Conservation (phyloP, 2,888 invertebrate species). For the Drosophila meridionalis region DNA sequence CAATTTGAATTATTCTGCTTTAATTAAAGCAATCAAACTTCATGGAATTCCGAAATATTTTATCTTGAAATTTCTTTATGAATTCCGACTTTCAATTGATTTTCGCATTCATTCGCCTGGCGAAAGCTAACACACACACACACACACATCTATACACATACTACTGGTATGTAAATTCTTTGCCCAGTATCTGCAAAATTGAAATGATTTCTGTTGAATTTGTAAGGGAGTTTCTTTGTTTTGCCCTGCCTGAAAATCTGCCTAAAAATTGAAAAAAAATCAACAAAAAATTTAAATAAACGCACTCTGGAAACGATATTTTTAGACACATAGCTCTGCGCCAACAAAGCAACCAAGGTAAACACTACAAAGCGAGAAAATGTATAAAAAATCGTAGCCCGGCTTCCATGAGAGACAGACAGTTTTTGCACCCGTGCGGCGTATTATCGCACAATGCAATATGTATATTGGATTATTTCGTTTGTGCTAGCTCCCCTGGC, state of each 20-base stretch:
- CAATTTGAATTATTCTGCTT: neutral
- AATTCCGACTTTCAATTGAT: slow-evolving; percentile 57
- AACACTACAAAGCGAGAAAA: slow-evolving; percentile 37
- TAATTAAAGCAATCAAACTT: slow-evolving; percentile 19
- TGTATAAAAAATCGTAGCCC: slow-evolving; percentile 9
- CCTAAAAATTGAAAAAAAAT: slow-evolving; percentile 69
- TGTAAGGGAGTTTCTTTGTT: slow-evolving; percentile 58
- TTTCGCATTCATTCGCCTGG: slow-evolving; percentile 33
- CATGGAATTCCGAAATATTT: slow-evolving; percentile 33
- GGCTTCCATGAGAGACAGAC: slow-evolving; percentile 21
- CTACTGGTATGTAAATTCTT: slow-evolving; percentile 59
- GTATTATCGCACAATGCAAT: slow-evolving; percentile 80
- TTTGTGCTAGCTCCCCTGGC: slow-evolving; percentile 60
- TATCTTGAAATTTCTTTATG: slow-evolving; percentile 58
- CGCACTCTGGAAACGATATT: slow-evolving; percentile 49
- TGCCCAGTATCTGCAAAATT: slow-evolving; percentile 57
- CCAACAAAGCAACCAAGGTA: slow-evolving; percentile 43
- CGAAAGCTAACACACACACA: neutral
- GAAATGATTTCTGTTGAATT: slow-evolving; percentile 76
- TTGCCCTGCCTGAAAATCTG: slow-evolving; percentile 70
- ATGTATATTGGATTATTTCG: slow-evolving; percentile 80
- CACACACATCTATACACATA: neutral
- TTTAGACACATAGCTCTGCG: slow-evolving; percentile 30
- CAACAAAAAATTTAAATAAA: slow-evolving; percentile 78
- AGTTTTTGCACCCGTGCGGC: slow-evolving; percentile 29